phyloP scores from a whole-genome alignment of 2,888 invertebrate genomes.

The Prenolepis imparis region DNA sequence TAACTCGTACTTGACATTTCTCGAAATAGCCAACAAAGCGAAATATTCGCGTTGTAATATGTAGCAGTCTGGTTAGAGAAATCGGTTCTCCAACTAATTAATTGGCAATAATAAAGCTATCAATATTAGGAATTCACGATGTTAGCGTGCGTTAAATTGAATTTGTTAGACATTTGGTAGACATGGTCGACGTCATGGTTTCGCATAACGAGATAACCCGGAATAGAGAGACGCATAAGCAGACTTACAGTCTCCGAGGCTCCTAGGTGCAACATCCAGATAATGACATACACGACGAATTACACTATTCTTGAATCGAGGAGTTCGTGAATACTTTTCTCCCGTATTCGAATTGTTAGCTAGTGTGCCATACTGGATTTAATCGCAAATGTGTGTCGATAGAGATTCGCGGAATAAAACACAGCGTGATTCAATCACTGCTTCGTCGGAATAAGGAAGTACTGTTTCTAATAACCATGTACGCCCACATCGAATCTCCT shows the following conservation, averaged over 20 bases:
- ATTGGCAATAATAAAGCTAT: constrained; percentile 61
- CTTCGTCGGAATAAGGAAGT: not conserved
- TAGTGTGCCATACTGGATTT: constrained; percentile 32
- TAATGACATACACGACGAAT: constrained; percentile 36
- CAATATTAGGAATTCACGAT: constrained; percentile 63
- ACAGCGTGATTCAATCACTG: constrained; percentile 29
- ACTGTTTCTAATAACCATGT: constrained; percentile 31
- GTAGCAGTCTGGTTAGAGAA: constrained; percentile 22
- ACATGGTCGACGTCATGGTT: constrained; percentile 68
- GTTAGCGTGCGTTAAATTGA: constrained; percentile 70
- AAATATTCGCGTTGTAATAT: not conserved
- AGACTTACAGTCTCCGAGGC: constrained; percentile 48
- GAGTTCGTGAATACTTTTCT: not conserved
- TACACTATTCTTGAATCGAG: not conserved
- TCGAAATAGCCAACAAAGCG: not conserved
- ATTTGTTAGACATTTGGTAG: constrained; percentile 72
- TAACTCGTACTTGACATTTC: not conserved
- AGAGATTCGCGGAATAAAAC: constrained; percentile 20
- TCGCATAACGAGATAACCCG: constrained; percentile 66
- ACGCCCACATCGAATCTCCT: constrained; percentile 1
- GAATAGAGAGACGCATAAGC: constrained; percentile 50
- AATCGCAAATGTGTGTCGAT: constrained; percentile 26
- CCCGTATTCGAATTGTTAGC: constrained; percentile 23
- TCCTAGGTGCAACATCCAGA: not conserved
- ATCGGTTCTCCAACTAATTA: constrained; percentile 63